A percentile compares a stretch with the other conserved stretches of the same genome.
Evolutionary conservation across 2,888 invertebrate genomes (phyloP).

Genomic region (Amiota mariae): DNA sequence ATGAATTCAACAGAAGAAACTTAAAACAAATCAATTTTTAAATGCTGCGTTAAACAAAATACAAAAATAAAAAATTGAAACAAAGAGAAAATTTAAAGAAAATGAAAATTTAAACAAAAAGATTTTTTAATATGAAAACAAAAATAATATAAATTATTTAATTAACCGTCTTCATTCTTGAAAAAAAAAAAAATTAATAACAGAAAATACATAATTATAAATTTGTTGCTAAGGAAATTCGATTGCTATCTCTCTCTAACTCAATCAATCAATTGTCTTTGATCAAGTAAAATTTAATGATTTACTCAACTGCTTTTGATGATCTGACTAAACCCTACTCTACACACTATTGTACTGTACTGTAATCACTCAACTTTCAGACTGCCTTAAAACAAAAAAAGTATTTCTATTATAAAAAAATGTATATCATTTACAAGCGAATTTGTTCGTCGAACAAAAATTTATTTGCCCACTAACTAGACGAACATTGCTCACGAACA

Average conservation of each 20-base stretch:
- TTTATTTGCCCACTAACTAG: too few species aligned
- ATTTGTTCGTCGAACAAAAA: too few species aligned
- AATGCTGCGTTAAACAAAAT: slow-evolving; percentile 1
- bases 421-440: neutral
- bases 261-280: neutral
- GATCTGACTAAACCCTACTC: neutral
- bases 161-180: too few species aligned
- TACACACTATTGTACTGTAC: neutral
- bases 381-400: slow-evolving; percentile 21
- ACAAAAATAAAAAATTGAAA: neutral
- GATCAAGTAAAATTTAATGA: neutral
- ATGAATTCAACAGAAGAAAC: slow-evolving; percentile 19
- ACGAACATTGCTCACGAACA: too few species aligned
- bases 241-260: neutral
- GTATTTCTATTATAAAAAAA: slow-evolving; percentile 19
- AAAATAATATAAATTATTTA: neutral
- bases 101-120: neutral
- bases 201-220: neutral
- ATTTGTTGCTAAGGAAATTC: slow-evolving; percentile 1
- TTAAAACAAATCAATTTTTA: slow-evolving; percentile 15
- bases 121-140: neutral
- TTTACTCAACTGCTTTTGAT: neutral
- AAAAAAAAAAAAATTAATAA: too few species aligned
- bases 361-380: slow-evolving; percentile 6
- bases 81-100: slow-evolving; percentile 3